Base-by-base conservation (phyloP, 2,797 vertebrate species). In the Pseudomugil gertrudae region DNA sequence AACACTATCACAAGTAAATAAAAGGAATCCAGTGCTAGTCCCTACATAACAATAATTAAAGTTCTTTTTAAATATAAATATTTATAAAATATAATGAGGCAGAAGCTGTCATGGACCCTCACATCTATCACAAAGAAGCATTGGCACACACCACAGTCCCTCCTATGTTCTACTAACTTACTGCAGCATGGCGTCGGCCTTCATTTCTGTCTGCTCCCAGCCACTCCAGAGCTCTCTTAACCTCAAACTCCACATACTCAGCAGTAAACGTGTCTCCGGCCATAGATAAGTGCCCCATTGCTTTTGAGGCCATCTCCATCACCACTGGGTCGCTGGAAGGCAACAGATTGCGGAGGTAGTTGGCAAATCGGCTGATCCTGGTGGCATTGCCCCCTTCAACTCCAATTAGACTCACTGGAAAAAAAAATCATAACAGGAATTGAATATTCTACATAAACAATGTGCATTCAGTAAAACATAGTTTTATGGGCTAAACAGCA, bases 271-370 rank as follows among this genome's bases (percentile, higher is more conserved):
- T 99, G 89, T 98, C 98, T 19, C 98, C 98, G 0, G 98, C 97
- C 96, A 99, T 98, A 0, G 98, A 98, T 1, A 99, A 93, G 69
- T 98, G 93, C 10, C 98, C 98, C 1, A 99, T 98, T 65, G 98
- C 98, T 87, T 99, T 99, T 65, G 98, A 98, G 10, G 96, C 97
- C 98, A 99, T 99, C 87, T 99, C 98, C 97, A 99, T 99, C 24
- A 98, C 97, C 27, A 96, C 95, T 0, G 97, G 92, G 85, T 99
- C 98, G 19, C 96, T 99, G 80, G 97, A 99, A 23, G 98, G 98
- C 55, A 99, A 93, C 58, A 99, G 94, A 89, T 98, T 98, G 62
- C 98, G 96, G 68, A 99, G 89, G 83, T 99, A 98, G 92, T 99
- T 99, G 76, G 98, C 98, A 65, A 99, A 99, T 58, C 98, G 95